phyloP scores from a whole-genome alignment of 2,888 invertebrate species.

The Hoplodrina ambigua region DNA sequence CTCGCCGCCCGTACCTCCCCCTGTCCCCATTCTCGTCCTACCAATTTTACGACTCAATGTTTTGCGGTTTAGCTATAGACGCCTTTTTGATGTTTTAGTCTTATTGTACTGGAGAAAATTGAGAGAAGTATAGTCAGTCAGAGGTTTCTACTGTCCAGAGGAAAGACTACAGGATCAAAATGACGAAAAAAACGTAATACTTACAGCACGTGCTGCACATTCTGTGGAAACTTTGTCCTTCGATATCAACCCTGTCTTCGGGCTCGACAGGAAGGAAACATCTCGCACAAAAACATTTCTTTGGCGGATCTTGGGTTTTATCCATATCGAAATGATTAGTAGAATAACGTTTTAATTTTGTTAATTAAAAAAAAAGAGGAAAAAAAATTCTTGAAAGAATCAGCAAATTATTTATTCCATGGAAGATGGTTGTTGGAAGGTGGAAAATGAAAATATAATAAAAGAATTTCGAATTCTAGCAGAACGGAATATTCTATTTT shows the following conservation, averaged over 20 bases:
- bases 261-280: slow-evolving; percentile 82
- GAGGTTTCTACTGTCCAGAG: too few species aligned
- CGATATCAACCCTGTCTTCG: slow-evolving; percentile 82
- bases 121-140: too few species aligned
- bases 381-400: slow-evolving; percentile 67
- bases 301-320: slow-evolving; percentile 76
- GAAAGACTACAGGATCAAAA: too few species aligned
- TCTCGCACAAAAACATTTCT: slow-evolving; percentile 85
- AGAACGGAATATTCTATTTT: slow-evolving; percentile 62
- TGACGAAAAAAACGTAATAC: slow-evolving; percentile 56
- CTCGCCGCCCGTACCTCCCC: too few species aligned
- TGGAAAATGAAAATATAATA: slow-evolving; percentile 72
- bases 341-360: slow-evolving; percentile 67
- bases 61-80: too few species aligned
- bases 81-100: too few species aligned
- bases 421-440: slow-evolving; percentile 73
- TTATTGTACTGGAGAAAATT: too few species aligned
- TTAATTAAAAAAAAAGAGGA: slow-evolving; percentile 46
- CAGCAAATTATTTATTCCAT: slow-evolving; percentile 73
- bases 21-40: too few species aligned
- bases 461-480: slow-evolving; percentile 54
- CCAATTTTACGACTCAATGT: too few species aligned
- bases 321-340: slow-evolving; percentile 70
- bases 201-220: slow-evolving; percentile 86
- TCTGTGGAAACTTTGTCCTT: slow-evolving; percentile 83